Conservation (phyloP, 2,113 vertebrate genomes). For the Colistium nudipinnis region DNA sequence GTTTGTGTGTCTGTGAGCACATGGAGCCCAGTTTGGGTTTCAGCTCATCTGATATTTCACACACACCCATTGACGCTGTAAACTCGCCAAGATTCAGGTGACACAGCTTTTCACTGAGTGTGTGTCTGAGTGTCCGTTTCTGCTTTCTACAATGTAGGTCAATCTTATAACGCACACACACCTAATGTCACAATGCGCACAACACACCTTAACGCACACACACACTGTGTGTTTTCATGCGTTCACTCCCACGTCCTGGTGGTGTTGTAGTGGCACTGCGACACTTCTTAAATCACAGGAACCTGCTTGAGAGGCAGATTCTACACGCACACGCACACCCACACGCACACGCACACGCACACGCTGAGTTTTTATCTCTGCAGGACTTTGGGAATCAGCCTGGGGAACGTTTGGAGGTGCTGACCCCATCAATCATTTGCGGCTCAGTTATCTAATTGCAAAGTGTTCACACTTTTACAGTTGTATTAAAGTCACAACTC, state of each 20-base stretch:
- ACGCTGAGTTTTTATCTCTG: conserved; percentile 14
- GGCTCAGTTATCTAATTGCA: neutral
- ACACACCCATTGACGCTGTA: conserved; percentile 48
- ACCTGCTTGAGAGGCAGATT: conserved; percentile 44
- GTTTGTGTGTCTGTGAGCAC: conserved; percentile 45
- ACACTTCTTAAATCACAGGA: conserved; percentile 54
- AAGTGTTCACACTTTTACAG: no score
- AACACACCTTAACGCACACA: no score
- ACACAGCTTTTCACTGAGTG: conserved; percentile 71
- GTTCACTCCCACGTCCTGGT: conserved; percentile 26
- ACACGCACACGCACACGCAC: neutral
- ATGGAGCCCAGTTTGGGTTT: conserved; percentile 77
- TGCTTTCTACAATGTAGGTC: conserved; percentile 77
- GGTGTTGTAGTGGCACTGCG: conserved; percentile 39
- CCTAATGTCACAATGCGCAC: no score
- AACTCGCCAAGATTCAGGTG: conserved; percentile 79
- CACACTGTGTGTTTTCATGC: conserved; percentile 23
- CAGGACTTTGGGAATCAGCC: conserved; percentile 15
- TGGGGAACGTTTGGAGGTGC: conserved; percentile 1
- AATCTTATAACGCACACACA: no score
- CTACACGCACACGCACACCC: conserved; percentile 13
- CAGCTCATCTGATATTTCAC: conserved; percentile 74
- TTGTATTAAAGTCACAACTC: no score
- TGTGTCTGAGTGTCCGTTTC: conserved; percentile 74
- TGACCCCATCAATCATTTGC: conserved; percentile 18